A percentile compares a stretch with the other conserved stretches of the same genome.
phyloP scores from a whole-genome alignment of 1,140 invertebrate species.

The Pectinophora gossypiella region DNA sequence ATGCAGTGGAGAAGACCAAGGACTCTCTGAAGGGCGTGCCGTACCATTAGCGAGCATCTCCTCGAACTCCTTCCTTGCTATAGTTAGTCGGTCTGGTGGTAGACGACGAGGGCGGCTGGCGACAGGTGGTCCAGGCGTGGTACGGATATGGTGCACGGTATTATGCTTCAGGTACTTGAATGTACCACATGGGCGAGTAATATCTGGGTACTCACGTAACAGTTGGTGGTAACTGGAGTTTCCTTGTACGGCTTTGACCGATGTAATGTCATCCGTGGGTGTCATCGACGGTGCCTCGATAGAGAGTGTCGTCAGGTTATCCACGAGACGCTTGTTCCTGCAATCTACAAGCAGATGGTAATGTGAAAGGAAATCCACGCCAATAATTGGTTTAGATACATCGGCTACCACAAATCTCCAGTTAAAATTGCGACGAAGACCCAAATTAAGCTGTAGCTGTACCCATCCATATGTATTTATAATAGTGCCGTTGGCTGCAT shows the following conservation, averaged over 20 bases:
- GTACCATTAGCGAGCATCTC: conserved; percentile 23
- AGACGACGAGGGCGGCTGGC: background rate
- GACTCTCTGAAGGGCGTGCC: conserved; percentile 36
- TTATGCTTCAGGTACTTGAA: background rate
- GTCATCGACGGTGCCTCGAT: background rate
- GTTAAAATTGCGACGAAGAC: background rate
- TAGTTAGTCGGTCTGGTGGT: background rate
- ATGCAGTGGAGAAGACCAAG: conserved; percentile 60
- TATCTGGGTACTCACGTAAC: background rate
- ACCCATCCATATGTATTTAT: no score
- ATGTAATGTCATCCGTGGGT: background rate
- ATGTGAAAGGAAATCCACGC: no score
- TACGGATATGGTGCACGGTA: no score
- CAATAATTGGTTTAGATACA: no score
- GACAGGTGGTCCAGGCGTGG: background rate
- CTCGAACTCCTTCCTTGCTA: conserved; percentile 3
- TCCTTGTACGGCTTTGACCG: background rate
- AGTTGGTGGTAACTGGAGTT: background rate
- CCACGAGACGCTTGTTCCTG: background rate
- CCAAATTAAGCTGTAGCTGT: no score
- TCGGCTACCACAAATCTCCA: no score
- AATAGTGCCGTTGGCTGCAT: no score
- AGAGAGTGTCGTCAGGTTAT: background rate
- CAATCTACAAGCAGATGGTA: background rate
- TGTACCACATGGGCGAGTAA: background rate